A percentile compares a stretch with the other conserved stretches of the same genome.
These are phyloP conservation scores for Pogoniulus pusillus DNA, from an alignment of 2,797 vertebrate species.

Conservation along the genomic window DNA sequence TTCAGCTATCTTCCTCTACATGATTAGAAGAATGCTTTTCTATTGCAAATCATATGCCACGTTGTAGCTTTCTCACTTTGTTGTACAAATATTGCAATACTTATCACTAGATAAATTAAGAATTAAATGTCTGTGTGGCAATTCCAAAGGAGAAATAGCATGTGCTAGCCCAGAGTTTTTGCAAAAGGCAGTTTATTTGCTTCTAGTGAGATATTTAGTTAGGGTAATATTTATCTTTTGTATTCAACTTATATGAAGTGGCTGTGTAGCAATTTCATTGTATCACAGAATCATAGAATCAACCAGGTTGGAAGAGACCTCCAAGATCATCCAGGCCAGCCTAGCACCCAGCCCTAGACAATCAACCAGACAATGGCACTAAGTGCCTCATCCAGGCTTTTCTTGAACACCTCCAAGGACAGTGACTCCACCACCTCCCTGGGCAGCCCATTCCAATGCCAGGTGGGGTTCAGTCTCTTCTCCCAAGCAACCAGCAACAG, in stretches of 20 bases:
- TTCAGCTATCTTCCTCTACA: conserved; percentile 25
- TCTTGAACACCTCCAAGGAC: too few species aligned
- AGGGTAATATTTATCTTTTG: conserved; percentile 42
- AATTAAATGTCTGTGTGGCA: conserved; percentile 26
- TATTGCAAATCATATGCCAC: not conserved
- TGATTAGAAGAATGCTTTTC: not conserved
- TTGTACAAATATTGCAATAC: conserved; percentile 44
- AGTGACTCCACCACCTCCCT: too few species aligned
- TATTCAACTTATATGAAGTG: conserved; percentile 40
- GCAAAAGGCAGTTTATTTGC: conserved; percentile 40
- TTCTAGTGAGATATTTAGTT: conserved; percentile 27
- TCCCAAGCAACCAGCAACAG: too few species aligned
- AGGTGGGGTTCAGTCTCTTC: too few species aligned
- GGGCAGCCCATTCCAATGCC: too few species aligned
- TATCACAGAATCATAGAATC: too few species aligned
- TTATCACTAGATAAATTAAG: conserved; percentile 52
- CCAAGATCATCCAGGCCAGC: too few species aligned
- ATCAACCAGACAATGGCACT: too few species aligned
- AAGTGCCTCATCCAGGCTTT: too few species aligned
- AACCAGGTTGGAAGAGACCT: too few species aligned
- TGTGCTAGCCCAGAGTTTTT: conserved; percentile 28
- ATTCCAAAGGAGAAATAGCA: not conserved
- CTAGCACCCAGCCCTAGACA: too few species aligned
- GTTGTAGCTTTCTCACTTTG: not conserved
- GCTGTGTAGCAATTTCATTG: not conserved